Evolutionary conservation across 2,113 vertebrate genomes (phyloP).

Genomic region (Rhynchomys soricoides): DNA sequence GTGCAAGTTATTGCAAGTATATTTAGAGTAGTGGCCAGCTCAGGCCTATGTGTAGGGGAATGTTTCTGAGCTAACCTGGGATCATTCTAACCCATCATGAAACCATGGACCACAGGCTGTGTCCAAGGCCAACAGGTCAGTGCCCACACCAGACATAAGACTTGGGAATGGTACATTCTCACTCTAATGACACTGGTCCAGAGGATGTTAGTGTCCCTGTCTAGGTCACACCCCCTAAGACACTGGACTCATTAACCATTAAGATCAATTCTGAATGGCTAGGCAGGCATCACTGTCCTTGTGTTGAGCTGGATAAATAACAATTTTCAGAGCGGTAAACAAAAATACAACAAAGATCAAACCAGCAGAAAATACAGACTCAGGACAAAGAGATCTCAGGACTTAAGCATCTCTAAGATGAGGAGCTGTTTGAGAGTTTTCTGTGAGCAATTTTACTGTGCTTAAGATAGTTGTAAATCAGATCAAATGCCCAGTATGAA

Average conservation of each 20-base stretch:
- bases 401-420: not conserved
- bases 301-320: conserved; percentile 38
- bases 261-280: not conserved
- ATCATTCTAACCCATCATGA: not conserved
- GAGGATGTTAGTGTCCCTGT: not conserved
- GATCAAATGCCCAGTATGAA: not conserved
- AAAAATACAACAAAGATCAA: conserved; percentile 48
- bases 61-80: not conserved
- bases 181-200: not conserved
- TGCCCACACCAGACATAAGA: not conserved
- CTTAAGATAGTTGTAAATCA: conserved; percentile 13
- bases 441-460: conserved; percentile 28
- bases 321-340: conserved; percentile 21
- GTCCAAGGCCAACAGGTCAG: not conserved
- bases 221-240: not conserved
- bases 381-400: not conserved
- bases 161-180: not conserved
- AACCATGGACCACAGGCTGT: not conserved
- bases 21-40: not conserved
- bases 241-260: not conserved
- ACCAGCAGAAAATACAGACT: not conserved
- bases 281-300: not conserved
- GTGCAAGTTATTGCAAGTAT: too few relatives aligned
- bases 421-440: not conserved
- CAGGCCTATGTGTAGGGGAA: not conserved